phyloP scores from a whole-genome alignment of 2,888 invertebrate genomes.

The Megaustenia siamemsis region DNA sequence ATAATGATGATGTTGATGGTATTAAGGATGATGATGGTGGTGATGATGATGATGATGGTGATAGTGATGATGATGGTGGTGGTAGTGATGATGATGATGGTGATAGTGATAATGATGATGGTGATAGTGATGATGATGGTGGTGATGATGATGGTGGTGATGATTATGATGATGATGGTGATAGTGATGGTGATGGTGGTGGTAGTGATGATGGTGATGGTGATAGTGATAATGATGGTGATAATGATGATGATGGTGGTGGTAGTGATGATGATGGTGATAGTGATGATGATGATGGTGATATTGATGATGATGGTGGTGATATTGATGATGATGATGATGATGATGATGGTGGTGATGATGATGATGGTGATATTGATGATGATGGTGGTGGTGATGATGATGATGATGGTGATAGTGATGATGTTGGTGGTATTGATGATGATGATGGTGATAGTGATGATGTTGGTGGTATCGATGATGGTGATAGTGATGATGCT shows the following conservation, averaged over 20 bases:
- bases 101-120: constrained; percentile 1
- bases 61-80: constrained; percentile 16
- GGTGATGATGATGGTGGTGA: constrained; percentile 28
- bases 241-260: too few relatives aligned
- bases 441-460: too few relatives aligned
- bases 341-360: neutral
- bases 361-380: neutral
- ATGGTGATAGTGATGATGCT: too few relatives aligned
- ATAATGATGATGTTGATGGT: too few relatives aligned
- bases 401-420: neutral
- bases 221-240: neutral
- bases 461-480: too few relatives aligned
- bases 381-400: constrained; percentile 2
- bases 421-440: too few relatives aligned
- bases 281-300: neutral
- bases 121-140: neutral
- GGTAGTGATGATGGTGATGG: neutral
- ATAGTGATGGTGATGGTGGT: neutral
- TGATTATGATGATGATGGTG: too few relatives aligned
- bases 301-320: neutral
- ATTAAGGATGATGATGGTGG: too few relatives aligned
- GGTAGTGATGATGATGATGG: constrained; percentile 3
- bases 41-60: constrained; percentile 16
- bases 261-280: neutral
- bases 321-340: neutral